Conservation (phyloP, 2,888 invertebrate species). For the Pyrocoelia pectoralis region DNA sequence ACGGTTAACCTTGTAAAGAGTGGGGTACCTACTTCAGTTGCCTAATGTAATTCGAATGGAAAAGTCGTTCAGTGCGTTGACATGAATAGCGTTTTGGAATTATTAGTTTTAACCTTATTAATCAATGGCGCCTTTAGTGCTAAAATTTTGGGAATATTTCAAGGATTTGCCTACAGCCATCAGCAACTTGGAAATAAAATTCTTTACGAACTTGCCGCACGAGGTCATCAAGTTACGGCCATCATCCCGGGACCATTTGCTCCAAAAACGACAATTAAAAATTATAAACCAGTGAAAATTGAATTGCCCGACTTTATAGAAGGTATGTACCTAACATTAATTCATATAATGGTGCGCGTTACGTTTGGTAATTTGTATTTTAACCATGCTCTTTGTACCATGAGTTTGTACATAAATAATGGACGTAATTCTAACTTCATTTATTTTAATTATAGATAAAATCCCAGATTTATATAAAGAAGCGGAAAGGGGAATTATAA, state of each 20-base stretch:
- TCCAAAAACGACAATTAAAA: conserved; percentile 49
- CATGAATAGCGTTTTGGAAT: too few species aligned
- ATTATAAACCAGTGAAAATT: conserved; percentile 42
- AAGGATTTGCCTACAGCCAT: conserved; percentile 44
- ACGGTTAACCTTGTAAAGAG: too few species aligned
- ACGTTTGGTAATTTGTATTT: too few species aligned
- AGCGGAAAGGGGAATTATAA: neutral
- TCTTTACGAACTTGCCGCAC: conserved; percentile 43
- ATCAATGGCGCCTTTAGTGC: neutral
- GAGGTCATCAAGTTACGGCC: conserved; percentile 58
- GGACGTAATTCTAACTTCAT: too few species aligned
- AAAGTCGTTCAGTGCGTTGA: too few species aligned
- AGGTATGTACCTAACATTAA: neutral
- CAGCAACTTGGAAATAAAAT: conserved; percentile 42
- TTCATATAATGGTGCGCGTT: too few species aligned
- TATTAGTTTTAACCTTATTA: neutral
- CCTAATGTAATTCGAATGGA: too few species aligned
- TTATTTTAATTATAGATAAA: too few species aligned
- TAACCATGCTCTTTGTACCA: too few species aligned
- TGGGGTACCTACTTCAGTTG: too few species aligned
- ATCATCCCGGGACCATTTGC: conserved; percentile 44
- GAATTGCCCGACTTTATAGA: neutral
- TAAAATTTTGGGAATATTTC: conserved; percentile 46
- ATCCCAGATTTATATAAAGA: neutral
- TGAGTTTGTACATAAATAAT: too few species aligned